Base-by-base conservation (phyloP, 2,113 vertebrate genomes). In the Benitochromis conjunctus region DNA sequence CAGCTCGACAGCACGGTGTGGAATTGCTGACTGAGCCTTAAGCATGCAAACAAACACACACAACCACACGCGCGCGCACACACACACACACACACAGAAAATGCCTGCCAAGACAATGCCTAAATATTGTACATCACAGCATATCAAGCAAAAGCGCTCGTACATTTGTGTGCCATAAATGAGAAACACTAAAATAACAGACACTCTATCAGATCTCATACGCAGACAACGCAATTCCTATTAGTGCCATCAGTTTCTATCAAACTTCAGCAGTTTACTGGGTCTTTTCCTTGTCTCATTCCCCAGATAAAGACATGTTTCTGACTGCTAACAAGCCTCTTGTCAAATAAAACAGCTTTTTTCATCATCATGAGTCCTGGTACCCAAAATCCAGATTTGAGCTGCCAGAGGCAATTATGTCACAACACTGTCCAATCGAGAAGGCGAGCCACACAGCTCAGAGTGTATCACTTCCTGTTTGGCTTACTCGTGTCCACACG, bases 121-220 rank as follows among this genome's bases (percentile, higher is more conserved):
- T 87, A 91, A 90, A 92, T 93, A 94, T 88, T 93, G 91, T 91
- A 91, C 91, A 87, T 90, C 89, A 88, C 89, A 93, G 92, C 91
- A 91, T 86, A 92, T 91, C 88, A 92, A 79, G 71, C 55, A 80
- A 89, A 80, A 81, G 81, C 84, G 81, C 87, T 41, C 29, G 71
- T 80, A 31, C 4, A 19, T 79, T 83, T 64, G 54, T 56, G 78
- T 84, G 57, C 80, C 64, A 82, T 43, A 66, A 80, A 81, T 55
- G 6, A 77, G 48, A 58, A 66, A 66, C 55, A 79, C 77, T 85
- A 78, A 87, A 84, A 89, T 87, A 93, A 74, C 88, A 90, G 71
- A 86, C 53, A 84, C 62, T 85, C 69, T 29, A 88, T 89, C 81
- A 86, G 92, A 90, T 90, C 84, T 55, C 60, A 79, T 58, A 85